Evolutionary conservation across 2,888 invertebrate species (phyloP).

Genomic region (Heliconius aoede): DNA sequence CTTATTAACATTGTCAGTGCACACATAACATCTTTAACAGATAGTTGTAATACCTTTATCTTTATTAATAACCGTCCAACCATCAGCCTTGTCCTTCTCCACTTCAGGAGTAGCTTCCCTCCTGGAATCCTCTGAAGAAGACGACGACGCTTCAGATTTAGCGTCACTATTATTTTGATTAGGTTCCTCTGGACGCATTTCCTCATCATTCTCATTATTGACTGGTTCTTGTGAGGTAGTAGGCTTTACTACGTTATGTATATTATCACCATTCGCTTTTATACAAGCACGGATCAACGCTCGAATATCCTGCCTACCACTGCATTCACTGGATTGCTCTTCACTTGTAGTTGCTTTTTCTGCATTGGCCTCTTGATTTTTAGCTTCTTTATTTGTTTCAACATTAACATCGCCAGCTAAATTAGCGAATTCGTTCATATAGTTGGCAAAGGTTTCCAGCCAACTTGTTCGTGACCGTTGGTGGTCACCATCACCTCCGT

Average conservation of each 20-base stretch:
- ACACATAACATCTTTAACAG: too few relatives aligned
- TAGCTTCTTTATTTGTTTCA: constrained; percentile 46
- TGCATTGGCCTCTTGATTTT: constrained; percentile 36
- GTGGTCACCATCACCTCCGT: constrained; percentile 52
- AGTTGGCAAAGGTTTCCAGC: constrained; percentile 77
- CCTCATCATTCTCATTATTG: constrained; percentile 50
- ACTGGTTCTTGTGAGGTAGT: constrained; percentile 30
- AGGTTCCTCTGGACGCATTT: constrained; percentile 56
- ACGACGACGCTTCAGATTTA: constrained; percentile 38
- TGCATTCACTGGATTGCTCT: constrained; percentile 36
- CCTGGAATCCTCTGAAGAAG: constrained; percentile 36
- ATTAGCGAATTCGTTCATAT: constrained; percentile 82
- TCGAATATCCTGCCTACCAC: constrained; percentile 50
- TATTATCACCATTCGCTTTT: constrained; percentile 28
- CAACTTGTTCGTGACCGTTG: constrained; percentile 65
- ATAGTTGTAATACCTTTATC: constrained; percentile 62
- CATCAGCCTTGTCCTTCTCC: constrained; percentile 61
- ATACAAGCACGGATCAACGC: constrained; percentile 50
- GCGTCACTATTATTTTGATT: constrained; percentile 30
- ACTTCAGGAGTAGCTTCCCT: constrained; percentile 47
- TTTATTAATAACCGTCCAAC: constrained; percentile 73
- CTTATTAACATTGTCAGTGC: too few relatives aligned
- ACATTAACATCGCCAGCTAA: constrained; percentile 72
- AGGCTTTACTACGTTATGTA: constrained; percentile 43
- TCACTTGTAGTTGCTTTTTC: constrained; percentile 29